Evolutionary conservation across 2,113 vertebrate genomes (phyloP).

Genomic region (Coryphaenoides rupestris): DNA sequence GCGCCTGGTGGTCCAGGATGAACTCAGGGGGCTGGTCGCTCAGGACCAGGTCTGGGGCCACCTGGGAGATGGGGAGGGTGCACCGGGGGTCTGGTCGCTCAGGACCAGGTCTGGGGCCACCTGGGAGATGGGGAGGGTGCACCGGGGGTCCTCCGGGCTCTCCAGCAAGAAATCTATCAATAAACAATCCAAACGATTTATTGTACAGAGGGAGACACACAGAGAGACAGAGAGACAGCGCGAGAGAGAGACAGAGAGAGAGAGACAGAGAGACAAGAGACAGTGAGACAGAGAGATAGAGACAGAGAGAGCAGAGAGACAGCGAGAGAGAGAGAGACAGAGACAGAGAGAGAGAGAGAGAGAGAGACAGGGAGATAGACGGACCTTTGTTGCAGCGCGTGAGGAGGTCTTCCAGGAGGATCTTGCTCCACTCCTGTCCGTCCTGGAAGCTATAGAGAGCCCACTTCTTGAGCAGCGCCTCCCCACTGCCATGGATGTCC

Average conservation of each 20-base stretch:
- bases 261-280: too few relatives aligned
- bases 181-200: too few relatives aligned
- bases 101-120: too few relatives aligned
- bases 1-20: slow-evolving; percentile 82
- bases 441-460: slow-evolving; percentile 90
- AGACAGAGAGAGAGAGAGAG: too few relatives aligned
- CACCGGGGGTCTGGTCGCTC: slow-evolving; percentile 69
- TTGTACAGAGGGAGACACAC: too few relatives aligned
- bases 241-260: too few relatives aligned
- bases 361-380: background rate
- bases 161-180: slow-evolving; percentile 86
- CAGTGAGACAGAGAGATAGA: too few relatives aligned
- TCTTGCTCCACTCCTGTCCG: slow-evolving; percentile 81
- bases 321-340: too few relatives aligned
- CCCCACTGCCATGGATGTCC: slow-evolving; percentile 88
- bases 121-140: too few relatives aligned
- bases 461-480: slow-evolving; percentile 93
- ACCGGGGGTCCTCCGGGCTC: slow-evolving; percentile 78
- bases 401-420: slow-evolving; percentile 89
- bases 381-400: slow-evolving; percentile 80
- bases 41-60: slow-evolving; percentile 89
- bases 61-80: slow-evolving; percentile 85
- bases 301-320: too few relatives aligned
- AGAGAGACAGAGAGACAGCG: too few relatives aligned
- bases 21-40: slow-evolving; percentile 87